A percentile compares a stretch with the other conserved stretches of the same genome.
Conservation (phyloP, 2,113 vertebrate genomes). For the Octodon degus region DNA sequence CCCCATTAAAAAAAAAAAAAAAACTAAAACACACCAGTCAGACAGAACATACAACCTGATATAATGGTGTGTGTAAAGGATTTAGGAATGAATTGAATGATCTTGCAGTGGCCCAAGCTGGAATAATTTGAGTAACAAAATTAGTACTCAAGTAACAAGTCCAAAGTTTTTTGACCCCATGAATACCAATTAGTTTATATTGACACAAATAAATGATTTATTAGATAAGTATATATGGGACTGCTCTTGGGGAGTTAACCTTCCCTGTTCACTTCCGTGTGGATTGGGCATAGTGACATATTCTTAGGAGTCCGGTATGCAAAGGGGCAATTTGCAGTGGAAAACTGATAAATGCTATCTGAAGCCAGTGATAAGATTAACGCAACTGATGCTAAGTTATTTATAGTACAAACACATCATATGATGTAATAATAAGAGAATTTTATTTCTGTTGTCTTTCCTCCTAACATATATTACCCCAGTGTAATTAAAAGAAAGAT, state of each 20-base stretch:
- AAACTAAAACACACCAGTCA: background rate
- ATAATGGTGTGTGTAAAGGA: background rate
- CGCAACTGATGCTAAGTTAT: background rate
- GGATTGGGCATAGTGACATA: background rate
- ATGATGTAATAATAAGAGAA: background rate
- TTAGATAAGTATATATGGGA: background rate
- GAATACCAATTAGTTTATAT: background rate
- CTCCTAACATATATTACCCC: background rate
- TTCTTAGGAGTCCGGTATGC: background rate
- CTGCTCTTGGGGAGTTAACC: background rate
- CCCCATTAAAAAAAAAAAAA: background rate
- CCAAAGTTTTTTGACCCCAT: background rate
- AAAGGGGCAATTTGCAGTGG: background rate
- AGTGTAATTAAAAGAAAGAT: background rate
- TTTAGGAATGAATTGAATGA: background rate
- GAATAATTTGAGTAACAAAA: background rate
- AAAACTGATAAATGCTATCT: background rate
- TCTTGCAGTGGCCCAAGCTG: background rate
- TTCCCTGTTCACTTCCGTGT: background rate
- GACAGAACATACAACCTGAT: background rate
- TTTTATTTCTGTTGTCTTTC: background rate
- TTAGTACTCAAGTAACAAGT: background rate
- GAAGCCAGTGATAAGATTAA: background rate
- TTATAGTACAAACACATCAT: background rate
- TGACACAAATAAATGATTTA: background rate